These are phyloP conservation scores for Acromyrmex echinatior DNA, from an alignment of 1,140 invertebrate species.

Conservation along the genomic window DNA sequence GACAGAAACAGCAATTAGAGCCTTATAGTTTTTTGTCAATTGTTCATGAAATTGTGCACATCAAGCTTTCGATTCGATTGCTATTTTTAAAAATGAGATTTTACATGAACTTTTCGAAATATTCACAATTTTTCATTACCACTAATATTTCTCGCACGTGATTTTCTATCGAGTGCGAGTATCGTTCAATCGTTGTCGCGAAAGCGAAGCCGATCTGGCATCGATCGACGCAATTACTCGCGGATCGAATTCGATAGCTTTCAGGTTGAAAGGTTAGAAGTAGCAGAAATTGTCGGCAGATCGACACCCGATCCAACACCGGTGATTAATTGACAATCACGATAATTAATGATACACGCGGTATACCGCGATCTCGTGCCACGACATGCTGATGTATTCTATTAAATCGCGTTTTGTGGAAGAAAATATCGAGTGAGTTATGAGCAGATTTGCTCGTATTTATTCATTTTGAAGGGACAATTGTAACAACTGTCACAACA, in stretches of 20 bases:
- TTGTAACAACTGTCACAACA: not conserved
- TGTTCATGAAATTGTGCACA: not conserved
- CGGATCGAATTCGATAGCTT: slow-evolving; percentile 76
- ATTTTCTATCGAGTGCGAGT: not conserved
- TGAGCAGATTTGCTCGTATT: slow-evolving; percentile 1
- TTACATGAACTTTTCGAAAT: not conserved
- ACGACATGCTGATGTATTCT: slow-evolving; percentile 53
- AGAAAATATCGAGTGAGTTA: slow-evolving; percentile 53
- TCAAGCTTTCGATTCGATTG: not conserved
- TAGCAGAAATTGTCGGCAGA: slow-evolving; percentile 54
- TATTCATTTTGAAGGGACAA: not conserved
- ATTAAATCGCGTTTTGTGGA: slow-evolving; percentile 59
- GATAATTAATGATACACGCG: slow-evolving; percentile 64
- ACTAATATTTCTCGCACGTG: not conserved
- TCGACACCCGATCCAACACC: slow-evolving; percentile 58
- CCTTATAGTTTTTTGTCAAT: not conserved
- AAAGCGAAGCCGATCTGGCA: slow-evolving; percentile 54
- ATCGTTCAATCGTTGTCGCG: slow-evolving; percentile 32
- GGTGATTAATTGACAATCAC: slow-evolving; percentile 61
- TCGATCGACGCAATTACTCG: slow-evolving; percentile 70
- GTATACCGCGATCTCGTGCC: slow-evolving; percentile 42
- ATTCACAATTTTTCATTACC: not conserved
- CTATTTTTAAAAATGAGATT: not conserved
- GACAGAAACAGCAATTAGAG: not conserved
- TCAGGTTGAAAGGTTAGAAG: slow-evolving; percentile 72